Conservation (phyloP, 2,113 vertebrate species). For the Heterocephalus glaber region DNA sequence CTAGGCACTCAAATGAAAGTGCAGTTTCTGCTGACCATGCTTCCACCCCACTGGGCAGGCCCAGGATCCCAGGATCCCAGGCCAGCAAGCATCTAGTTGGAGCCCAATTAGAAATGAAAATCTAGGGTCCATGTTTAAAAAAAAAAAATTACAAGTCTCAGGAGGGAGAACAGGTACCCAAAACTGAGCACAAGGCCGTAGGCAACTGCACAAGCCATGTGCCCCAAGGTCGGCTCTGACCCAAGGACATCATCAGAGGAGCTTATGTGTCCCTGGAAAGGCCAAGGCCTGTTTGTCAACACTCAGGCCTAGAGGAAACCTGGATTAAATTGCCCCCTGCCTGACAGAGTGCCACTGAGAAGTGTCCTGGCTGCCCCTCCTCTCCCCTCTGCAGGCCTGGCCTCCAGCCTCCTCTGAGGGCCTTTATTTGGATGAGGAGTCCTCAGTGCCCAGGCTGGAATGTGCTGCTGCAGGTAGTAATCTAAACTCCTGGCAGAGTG, state of each 20-base stretch:
- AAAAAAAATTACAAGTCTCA: background rate
- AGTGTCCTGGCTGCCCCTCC: background rate
- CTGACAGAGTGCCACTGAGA: slow-evolving; percentile 47
- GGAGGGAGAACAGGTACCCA: background rate
- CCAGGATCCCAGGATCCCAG: background rate
- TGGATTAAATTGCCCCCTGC: background rate
- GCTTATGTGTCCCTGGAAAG: slow-evolving; percentile 50
- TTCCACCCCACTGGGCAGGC: background rate
- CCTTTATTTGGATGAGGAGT: slow-evolving; percentile 41
- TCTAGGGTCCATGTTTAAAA: background rate
- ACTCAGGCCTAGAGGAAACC: slow-evolving; percentile 58
- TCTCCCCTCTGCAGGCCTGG: background rate
- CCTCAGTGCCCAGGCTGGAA: slow-evolving; percentile 72
- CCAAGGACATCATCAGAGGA: background rate
- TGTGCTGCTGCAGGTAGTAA: slow-evolving; percentile 82
- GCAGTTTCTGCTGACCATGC: background rate
- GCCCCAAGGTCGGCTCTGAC: background rate
- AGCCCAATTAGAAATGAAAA: background rate
- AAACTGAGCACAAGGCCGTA: rapidly evolving
- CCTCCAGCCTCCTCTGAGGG: slow-evolving; percentile 10
- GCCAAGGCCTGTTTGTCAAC: slow-evolving; percentile 64
- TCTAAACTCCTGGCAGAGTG: slow-evolving; percentile 50
- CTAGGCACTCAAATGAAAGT: background rate
- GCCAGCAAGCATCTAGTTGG: background rate
- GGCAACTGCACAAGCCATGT: rapidly evolving